Conservation (phyloP, 2,888 invertebrate species). For the Drosophila buzzatii region DNA sequence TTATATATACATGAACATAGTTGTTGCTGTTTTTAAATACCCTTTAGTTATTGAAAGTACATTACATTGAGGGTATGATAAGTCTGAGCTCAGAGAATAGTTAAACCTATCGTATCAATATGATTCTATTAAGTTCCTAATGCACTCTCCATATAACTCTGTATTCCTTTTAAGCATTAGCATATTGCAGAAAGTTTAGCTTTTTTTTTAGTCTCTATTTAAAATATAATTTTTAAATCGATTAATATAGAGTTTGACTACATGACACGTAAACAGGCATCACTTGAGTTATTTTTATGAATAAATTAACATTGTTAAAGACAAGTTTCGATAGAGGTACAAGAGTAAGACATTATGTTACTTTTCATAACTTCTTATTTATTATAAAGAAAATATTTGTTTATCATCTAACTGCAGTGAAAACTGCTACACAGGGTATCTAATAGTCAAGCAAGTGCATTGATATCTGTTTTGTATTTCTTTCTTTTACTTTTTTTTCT, state of each 20-base stretch:
- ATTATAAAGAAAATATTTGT: not conserved
- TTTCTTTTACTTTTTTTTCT: constrained; percentile 15
- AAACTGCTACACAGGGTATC: not conserved
- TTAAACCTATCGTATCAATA: not conserved
- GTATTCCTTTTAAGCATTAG: too few relatives aligned
- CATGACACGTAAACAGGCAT: too few relatives aligned
- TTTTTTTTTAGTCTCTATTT: not conserved
- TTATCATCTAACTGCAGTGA: not conserved
- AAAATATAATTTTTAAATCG: not conserved
- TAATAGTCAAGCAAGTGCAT: not conserved
- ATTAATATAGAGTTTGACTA: too few relatives aligned
- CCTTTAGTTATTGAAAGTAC: not conserved
- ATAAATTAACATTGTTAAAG: not conserved
- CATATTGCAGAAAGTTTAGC: not conserved
- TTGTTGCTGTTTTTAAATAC: constrained; percentile 11
- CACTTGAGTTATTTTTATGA: not conserved
- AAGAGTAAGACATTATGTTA: too few relatives aligned
- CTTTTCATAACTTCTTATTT: not conserved
- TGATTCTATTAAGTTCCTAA: not conserved
- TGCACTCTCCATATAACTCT: not conserved
- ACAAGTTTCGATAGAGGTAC: not conserved
- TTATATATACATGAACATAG: not conserved
- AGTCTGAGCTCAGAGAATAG: not conserved
- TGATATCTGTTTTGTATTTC: too few relatives aligned
- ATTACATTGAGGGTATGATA: not conserved